Conservation (phyloP, 53 echinoderm and acorn worm genomes). For the Pentamera pediparva region DNA sequence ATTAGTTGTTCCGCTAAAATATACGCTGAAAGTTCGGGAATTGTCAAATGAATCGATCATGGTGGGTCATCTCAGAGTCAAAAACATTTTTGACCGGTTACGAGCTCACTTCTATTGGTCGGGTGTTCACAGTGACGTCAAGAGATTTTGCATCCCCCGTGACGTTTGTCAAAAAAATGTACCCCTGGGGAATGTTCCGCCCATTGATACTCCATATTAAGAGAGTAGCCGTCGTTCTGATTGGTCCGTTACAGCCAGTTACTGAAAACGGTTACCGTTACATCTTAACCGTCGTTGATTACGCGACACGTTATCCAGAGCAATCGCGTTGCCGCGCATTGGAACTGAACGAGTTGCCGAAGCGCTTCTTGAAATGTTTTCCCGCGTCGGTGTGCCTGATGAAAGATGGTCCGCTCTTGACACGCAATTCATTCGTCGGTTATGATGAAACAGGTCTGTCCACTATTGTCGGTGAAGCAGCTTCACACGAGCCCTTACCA, state of each 20-base stretch:
- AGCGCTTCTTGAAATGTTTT: background rate
- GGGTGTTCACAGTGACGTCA: background rate
- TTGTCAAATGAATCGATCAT: conserved; percentile 51
- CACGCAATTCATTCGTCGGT: background rate
- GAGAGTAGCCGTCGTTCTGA: background rate
- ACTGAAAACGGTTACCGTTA: background rate
- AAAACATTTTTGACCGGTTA: conserved; percentile 47
- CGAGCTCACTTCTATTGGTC: conserved; percentile 49
- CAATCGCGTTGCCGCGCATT: background rate
- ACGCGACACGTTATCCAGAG: conserved; percentile 5
- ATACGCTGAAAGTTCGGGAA: conserved; percentile 28
- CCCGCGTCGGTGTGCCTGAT: background rate
- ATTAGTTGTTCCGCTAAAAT: conserved; percentile 43
- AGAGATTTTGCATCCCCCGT: conserved; percentile 23
- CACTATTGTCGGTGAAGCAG: background rate
- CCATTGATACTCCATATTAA: conserved; percentile 11
- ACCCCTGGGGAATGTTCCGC: background rate
- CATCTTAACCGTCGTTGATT: conserved; percentile 25
- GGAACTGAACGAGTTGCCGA: conserved; percentile 2
- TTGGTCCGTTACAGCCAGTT: background rate
- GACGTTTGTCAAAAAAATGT: background rate
- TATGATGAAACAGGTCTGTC: background rate
- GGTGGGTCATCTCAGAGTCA: conserved; percentile 45
- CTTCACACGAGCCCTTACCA: background rate
- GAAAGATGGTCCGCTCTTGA: too few species aligned